A percentile compares a stretch with the other conserved stretches of the same genome.
Evolutionary conservation across 2,888 invertebrate genomes (phyloP).

Genomic region (Cartodere bifasciata): DNA sequence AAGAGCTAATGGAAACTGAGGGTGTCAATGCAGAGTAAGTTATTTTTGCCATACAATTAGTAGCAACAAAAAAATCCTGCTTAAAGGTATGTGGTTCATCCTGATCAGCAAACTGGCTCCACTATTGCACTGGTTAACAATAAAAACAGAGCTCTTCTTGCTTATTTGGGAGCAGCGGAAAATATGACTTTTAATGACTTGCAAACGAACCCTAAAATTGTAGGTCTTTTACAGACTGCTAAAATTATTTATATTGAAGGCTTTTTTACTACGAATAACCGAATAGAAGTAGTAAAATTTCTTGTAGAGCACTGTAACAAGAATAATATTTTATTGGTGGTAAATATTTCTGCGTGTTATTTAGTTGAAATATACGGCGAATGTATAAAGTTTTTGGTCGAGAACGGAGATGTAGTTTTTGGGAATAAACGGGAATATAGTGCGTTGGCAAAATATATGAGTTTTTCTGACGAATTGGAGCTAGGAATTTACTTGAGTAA

Average conservation of each 20-base stretch:
- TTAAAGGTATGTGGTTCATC: constrained; percentile 25
- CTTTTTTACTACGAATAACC: constrained; percentile 43
- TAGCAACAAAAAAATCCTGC: constrained; percentile 1
- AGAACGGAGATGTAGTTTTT: constrained; percentile 39
- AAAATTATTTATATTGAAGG: constrained; percentile 42
- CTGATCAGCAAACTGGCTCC: constrained; percentile 36
- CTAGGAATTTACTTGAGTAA: constrained; percentile 18
- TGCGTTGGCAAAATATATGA: constrained; percentile 30
- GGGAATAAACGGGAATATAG: constrained; percentile 44
- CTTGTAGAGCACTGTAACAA: constrained; percentile 33
- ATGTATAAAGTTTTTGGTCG: constrained; percentile 34
- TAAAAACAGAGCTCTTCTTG: constrained; percentile 37
- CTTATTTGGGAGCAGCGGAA: constrained; percentile 43
- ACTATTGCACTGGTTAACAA: constrained; percentile 39
- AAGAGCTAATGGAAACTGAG: constrained; percentile 28
- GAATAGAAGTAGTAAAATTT: constrained; percentile 34
- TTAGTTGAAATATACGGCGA: constrained; percentile 35
- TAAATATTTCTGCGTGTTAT: too few species aligned
- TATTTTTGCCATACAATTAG: constrained; percentile 3
- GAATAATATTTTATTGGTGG: too few species aligned
- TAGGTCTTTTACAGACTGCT: constrained; percentile 21
- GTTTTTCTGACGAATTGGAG: constrained; percentile 19
- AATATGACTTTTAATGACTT: constrained; percentile 31
- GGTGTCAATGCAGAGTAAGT: constrained; percentile 34
- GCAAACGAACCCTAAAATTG: too few species aligned